Evolutionary conservation across 2,113 vertebrate species (phyloP).

Genomic region (Dunckerocampus dactyliophorus): DNA sequence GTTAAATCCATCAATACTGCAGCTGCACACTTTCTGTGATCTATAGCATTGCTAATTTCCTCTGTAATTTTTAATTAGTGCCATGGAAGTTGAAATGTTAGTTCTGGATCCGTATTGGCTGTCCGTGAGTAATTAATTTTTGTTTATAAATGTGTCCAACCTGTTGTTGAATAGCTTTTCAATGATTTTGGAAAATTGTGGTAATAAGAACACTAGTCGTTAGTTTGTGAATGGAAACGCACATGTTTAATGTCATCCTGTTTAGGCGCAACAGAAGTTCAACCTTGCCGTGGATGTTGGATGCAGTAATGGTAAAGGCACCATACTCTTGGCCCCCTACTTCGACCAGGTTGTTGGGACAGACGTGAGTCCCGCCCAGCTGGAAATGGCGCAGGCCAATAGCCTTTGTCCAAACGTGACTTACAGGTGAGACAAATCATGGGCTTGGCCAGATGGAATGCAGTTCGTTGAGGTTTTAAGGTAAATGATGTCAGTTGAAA

Average conservation of each 20-base stretch:
- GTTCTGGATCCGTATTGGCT: too few species aligned
- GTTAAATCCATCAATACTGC: too few species aligned
- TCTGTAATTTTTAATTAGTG: too few species aligned
- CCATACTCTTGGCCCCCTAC: slow-evolving; percentile 57
- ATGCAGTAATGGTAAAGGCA: slow-evolving; percentile 78
- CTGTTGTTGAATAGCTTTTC: too few species aligned
- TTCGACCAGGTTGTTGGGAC: slow-evolving; percentile 73
- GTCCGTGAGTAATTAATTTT: too few species aligned
- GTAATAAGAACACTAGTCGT: too few species aligned
- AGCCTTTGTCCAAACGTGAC: slow-evolving; percentile 56
- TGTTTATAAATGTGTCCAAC: not conserved
- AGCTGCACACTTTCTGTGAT: too few species aligned
- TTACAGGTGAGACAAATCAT: slow-evolving; percentile 67
- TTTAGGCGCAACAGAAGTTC: slow-evolving; percentile 43
- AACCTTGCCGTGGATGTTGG: slow-evolving; percentile 76
- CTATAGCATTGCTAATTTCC: too few species aligned
- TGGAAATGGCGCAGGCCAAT: slow-evolving; percentile 58
- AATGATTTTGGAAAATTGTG: too few species aligned
- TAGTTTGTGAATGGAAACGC: too few species aligned
- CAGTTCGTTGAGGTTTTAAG: not conserved
- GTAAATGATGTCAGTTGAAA: not conserved
- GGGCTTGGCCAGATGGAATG: not conserved
- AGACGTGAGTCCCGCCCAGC: slow-evolving; percentile 74
- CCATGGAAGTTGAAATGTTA: too few species aligned
- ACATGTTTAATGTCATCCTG: not conserved